Evolutionary conservation across 2,113 vertebrate genomes (phyloP), one percentile per base, ranked within the genome.

Genomic region (Gobiocypris rarus): DNA sequence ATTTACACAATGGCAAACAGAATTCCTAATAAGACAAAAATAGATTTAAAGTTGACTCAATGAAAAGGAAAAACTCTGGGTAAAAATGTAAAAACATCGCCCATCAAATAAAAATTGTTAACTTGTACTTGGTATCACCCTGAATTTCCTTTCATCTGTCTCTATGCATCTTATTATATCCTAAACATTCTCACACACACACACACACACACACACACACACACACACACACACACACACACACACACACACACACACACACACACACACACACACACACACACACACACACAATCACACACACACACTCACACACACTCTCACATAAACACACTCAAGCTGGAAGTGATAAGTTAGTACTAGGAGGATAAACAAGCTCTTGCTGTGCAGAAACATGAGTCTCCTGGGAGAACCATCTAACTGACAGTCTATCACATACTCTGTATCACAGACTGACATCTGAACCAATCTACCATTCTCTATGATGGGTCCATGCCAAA

Each of bases 371-470:
- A 69, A 69, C 65, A 69, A 38, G 65, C 31, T 69, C 8, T 69
- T 69, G 9, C 31, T 38, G 17, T 19, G 65, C 31, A 38, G 31
- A 69, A 67, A 67, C 63, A 38, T 4, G 15, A 67, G 17, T 69
- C 65, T 9, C 31, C 17, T 69, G 65, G 65, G 34, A 69, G 34
- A 69, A 69, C 34, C 9, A 69, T 69, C 34, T 69, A 69, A 69
- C 65, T 41, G 65, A 69, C 34, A 41, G 22, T n/a, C 34, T 11
- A 69, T 69, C 65, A n/a, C 9, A 41, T 4, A n/a, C 34, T 41
- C 34, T 22, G 34, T 41, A 69, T 69, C 65, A 41, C 2, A 41
- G 34, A 69, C 17, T 41, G 31, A 22, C 19, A 69, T 11, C 65
- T 19, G 22, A 69, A 69, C 9, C 22, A 69, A 38, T 38, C 63